Base-by-base conservation (phyloP, 2,888 invertebrate species). In the Netelia inedita region DNA sequence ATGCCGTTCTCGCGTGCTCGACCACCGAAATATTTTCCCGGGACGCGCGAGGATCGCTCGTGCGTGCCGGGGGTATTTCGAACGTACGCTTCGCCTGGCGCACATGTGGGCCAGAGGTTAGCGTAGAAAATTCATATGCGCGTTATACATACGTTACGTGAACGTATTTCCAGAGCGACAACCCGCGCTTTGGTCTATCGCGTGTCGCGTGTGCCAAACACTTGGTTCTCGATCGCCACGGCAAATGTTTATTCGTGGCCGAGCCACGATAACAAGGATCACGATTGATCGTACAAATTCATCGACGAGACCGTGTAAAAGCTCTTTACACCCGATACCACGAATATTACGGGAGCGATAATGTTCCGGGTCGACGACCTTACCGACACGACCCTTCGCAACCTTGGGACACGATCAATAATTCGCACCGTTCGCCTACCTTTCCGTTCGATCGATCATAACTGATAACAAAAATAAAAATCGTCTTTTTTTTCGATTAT, bases 21-120 rank as follows among this genome's bases (percentile, higher is more conserved):
- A 68, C 73, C 73, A 78, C 78, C 83, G 81, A 84, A 84, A 81
- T 76, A 81, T 84, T 84, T 78, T 55, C 73, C 76, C 69, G 80
- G 53, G 66, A 76, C 28, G 59, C 72, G 43, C 19, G 41, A 55
- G 53, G 43, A 50, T 55, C 55, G 74, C 80, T 81, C 84, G 81
- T 81, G 72, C 84, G 81, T 81, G 73, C 63, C 57, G 68, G 72
- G 76, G 72, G 76, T 72, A 76, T 78, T 84, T 59, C 74, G 66
- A 71, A 80, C 84, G 81, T 78, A 81, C 81, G 84, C 72, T 72
- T 65, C 63, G 63, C 35, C 65, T 14, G 43, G 43, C 69, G 35
- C 66, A 68, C 63, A 61, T 78, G 63, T 71, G 75, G 65, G 50
- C 74, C 74, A 72, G 14, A 61, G 19, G 2, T 9, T 69, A 50